Evolutionary conservation across 30 jellyfish, hydroid and myxozoan species (phyloP), one percentile per base, ranked within the genome.

Genomic region (Aurelia aurita): DNA sequence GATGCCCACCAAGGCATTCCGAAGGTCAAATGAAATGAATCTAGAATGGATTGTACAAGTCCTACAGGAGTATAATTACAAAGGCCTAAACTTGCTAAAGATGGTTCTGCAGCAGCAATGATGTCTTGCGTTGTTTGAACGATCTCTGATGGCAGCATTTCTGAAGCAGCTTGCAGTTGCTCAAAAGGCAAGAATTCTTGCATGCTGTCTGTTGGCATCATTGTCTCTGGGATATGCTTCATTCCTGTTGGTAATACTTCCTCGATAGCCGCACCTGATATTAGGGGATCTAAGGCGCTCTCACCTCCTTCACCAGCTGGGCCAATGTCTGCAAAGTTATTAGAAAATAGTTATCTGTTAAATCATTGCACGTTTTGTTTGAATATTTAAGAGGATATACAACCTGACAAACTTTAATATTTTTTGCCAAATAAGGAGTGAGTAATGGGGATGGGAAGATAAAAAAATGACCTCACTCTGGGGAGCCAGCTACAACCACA

Each of bases 1-100:
- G 98, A 60, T 7, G 90, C 96, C 98, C 98, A 93, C 98, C 98
- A 93, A 7, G 98, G 98, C 82, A 93, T 20, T 19, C 98, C 98
- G 0, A 59, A 20, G 14, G 58, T 55, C 25, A 93, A 80, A 70
- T 93, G 98, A 43, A 86, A 43, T 28, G 68, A 13, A 57, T 93
- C 98, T n/a, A 93, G 90, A 5, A 79, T 29, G 22, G 81, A 45
- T 65, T 87, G 97, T 14, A 93, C 60, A 32, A 88, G 61, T 22
- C 98, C 98, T 18, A 87, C 98, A 16, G 98, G 98, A n/a, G 98
- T 85, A 26, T 77, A 73, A 7, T 89, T 91, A 61, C 98, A 93
- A 7, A 93, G 90, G 46, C 98, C 98, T 16, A 88, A 87, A 45
- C 96, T 88, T 39, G 84, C 43, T 16, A 88, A 58, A 15, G 96